These are phyloP conservation scores for Oscheius sp. DNA, from an alignment of 2,888 invertebrate species.

Conservation along the genomic window DNA sequence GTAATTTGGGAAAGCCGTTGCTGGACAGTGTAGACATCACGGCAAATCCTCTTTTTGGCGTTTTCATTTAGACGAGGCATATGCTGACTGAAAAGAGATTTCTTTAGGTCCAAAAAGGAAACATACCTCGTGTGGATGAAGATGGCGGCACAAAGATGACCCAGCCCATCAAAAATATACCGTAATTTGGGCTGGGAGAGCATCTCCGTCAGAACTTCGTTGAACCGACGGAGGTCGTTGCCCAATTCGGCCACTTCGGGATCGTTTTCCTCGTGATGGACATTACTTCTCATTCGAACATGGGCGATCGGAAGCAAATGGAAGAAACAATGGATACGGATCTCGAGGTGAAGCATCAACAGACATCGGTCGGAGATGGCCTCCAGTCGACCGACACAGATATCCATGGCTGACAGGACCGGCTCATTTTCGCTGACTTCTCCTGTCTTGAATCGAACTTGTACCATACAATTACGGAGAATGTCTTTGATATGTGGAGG, in stretches of 20 bases:
- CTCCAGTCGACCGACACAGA: slow-evolving; percentile 74
- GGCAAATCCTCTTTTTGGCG: slow-evolving; percentile 82
- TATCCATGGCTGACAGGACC: slow-evolving; percentile 60
- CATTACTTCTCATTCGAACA: slow-evolving; percentile 65
- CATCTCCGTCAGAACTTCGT: slow-evolving; percentile 82
- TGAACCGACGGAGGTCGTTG: slow-evolving; percentile 81
- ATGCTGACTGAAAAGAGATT: slow-evolving; percentile 81
- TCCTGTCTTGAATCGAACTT: slow-evolving; percentile 60
- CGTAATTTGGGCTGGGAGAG: slow-evolving; percentile 84
- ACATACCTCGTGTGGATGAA: slow-evolving; percentile 79
- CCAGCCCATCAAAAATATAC: slow-evolving; percentile 79
- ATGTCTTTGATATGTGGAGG: slow-evolving; percentile 45
- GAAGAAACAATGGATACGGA: slow-evolving; percentile 91
- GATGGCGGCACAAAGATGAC: slow-evolving; percentile 84
- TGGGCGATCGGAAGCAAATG: slow-evolving; percentile 82
- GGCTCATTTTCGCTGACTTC: slow-evolving; percentile 58
- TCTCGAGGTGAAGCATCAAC: slow-evolving; percentile 90
- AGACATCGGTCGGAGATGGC: slow-evolving; percentile 90
- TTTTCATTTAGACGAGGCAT: slow-evolving; percentile 85
- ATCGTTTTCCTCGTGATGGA: slow-evolving; percentile 67
- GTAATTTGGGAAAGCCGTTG: slow-evolving; percentile 88
- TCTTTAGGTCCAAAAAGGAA: neutral
- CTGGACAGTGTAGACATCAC: slow-evolving; percentile 86
- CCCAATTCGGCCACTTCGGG: slow-evolving; percentile 81
- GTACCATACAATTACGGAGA: slow-evolving; percentile 49